These are phyloP conservation scores for Malurus splendens DNA, from an alignment of 2,797 vertebrate genomes.

Conservation along the genomic window DNA sequence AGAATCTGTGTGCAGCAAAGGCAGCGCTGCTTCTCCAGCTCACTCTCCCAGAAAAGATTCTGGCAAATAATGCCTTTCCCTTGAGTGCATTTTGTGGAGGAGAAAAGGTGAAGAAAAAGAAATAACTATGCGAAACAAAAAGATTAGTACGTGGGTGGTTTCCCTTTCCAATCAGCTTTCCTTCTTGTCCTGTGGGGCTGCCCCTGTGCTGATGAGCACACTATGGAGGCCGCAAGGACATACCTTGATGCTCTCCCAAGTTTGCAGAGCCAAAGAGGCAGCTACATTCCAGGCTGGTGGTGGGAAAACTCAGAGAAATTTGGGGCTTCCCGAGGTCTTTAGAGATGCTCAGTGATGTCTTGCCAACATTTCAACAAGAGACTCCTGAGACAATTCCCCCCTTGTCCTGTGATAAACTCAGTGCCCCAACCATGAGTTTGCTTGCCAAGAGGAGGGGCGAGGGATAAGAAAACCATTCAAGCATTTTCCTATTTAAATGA, in stretches of 20 bases:
- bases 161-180: neutral
- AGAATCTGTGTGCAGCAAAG: neutral
- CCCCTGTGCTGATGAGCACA: neutral
- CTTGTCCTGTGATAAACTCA: constrained; percentile 46
- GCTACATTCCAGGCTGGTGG: neutral
- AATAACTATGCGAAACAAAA: neutral
- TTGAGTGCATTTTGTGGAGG: neutral
- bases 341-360: constrained; percentile 38
- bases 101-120: neutral
- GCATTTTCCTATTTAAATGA: constrained; percentile 39
- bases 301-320: constrained; percentile 36
- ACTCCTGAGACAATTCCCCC: constrained; percentile 30
- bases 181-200: neutral
- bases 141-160: constrained; percentile 7
- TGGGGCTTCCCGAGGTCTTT: constrained; percentile 37
- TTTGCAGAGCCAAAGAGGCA: neutral
- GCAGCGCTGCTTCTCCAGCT: neutral
- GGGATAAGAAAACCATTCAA: constrained; percentile 30
- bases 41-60: constrained; percentile 39
- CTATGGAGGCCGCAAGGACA: neutral
- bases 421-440: neutral
- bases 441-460: constrained; percentile 42
- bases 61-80: constrained; percentile 20
- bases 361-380: constrained; percentile 46
- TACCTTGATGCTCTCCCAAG: constrained; percentile 17